Conservation (phyloP, 2,888 invertebrate species). For the Adineta ricciae region DNA sequence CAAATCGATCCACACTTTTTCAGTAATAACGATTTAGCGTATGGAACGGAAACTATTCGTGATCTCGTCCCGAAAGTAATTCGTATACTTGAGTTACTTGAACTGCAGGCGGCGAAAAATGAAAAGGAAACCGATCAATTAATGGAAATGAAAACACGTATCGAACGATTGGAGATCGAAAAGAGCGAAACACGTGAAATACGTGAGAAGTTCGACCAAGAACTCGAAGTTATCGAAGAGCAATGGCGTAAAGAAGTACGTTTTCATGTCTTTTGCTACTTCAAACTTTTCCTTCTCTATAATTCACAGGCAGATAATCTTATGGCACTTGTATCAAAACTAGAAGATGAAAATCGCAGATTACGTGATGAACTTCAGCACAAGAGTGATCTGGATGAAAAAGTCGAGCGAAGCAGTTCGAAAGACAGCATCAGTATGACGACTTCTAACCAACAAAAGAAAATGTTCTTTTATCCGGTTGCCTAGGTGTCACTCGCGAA, state of each 20-base stretch:
- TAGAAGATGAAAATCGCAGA: slow-evolving; percentile 18
- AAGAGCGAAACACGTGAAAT: slow-evolving; percentile 85
- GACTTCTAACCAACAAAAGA: background rate
- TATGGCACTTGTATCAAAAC: slow-evolving; percentile 10
- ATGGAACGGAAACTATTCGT: slow-evolving; percentile 78
- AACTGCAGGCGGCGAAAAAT: slow-evolving; percentile 53
- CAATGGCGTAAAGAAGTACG: slow-evolving; percentile 9
- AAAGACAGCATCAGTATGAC: background rate
- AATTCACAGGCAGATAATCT: background rate
- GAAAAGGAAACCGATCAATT: slow-evolving; percentile 73
- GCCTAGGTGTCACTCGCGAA: slow-evolving; percentile 35
- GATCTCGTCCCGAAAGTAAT: slow-evolving; percentile 90
- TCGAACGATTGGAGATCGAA: slow-evolving; percentile 80
- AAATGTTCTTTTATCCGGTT: slow-evolving; percentile 21
- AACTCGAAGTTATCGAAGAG: slow-evolving; percentile 14
- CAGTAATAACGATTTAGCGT: no score
- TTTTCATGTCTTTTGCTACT: no score
- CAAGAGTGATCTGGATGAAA: background rate
- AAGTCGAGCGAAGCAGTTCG: background rate
- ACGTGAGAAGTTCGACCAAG: slow-evolving; percentile 77
- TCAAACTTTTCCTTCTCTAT: background rate
- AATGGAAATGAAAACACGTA: slow-evolving; percentile 70
- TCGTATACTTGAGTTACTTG: slow-evolving; percentile 75
- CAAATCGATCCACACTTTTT: no score
- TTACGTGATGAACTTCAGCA: slow-evolving; percentile 19